Percentiles rank a stretch among this genome's conserved stretches.
Evolutionary conservation across 2,113 vertebrate species (phyloP).

Genomic region (Chaetorhynchus papuensis): DNA sequence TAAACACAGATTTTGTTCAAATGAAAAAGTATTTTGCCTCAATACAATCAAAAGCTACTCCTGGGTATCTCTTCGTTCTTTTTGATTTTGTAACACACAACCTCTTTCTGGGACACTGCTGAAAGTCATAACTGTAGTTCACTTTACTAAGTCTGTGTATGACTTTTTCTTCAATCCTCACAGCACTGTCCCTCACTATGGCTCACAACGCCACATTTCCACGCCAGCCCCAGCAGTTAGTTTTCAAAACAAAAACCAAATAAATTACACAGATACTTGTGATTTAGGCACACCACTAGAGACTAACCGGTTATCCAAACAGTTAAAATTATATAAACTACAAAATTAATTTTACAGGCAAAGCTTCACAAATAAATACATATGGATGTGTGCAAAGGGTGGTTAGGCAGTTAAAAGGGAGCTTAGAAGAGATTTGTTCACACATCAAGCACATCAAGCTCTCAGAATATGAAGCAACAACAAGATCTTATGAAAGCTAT

Average conservation of each 20-base stretch:
- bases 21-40: background rate
- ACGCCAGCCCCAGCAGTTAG: background rate
- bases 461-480: background rate
- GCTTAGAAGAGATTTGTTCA: background rate
- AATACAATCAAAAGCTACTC: background rate
- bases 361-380: background rate
- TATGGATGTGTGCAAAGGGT: fast-evolving
- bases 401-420: background rate
- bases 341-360: background rate
- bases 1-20: background rate
- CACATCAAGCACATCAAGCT: background rate
- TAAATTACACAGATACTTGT: background rate
- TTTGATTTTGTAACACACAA: background rate
- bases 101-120: background rate
- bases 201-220: background rate
- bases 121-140: background rate
- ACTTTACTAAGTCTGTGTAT: background rate
- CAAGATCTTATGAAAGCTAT: background rate
- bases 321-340: background rate
- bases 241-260: background rate
- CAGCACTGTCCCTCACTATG: fast-evolving
- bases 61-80: background rate
- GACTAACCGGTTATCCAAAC: background rate
- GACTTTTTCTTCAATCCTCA: background rate
- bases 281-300: background rate